These are phyloP conservation scores for Monomorium pharaonis DNA, from an alignment of 1,140 invertebrate species.

Conservation along the genomic window DNA sequence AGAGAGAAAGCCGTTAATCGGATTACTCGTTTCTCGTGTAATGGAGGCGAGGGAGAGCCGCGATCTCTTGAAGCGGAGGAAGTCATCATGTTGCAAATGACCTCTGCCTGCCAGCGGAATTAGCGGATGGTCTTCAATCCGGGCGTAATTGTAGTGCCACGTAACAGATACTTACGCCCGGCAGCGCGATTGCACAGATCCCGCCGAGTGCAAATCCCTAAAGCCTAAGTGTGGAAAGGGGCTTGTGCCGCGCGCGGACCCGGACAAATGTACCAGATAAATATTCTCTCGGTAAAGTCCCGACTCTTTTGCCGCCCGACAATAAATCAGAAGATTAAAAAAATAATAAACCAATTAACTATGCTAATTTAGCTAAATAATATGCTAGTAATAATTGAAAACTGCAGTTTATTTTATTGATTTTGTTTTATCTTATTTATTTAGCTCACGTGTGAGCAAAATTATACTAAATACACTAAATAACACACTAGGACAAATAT, in stretches of 20 bases:
- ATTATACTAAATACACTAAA: too few relatives aligned
- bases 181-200: constrained; percentile 55
- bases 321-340: not conserved
- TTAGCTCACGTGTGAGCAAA: too few relatives aligned
- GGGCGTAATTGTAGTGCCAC: constrained; percentile 67
- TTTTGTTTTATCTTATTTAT: too few relatives aligned
- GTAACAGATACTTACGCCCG: constrained; percentile 72
- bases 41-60: constrained; percentile 53
- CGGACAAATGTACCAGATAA: not conserved
- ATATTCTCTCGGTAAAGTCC: not conserved
- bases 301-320: not conserved
- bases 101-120: constrained; percentile 70
- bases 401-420: too few relatives aligned
- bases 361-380: too few relatives aligned
- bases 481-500: too few relatives aligned
- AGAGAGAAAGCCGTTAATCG: constrained; percentile 60
- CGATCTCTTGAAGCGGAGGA: constrained; percentile 50
- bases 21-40: constrained; percentile 64
- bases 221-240: constrained; percentile 59
- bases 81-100: constrained; percentile 73
- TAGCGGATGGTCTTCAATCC: constrained; percentile 71
- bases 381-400: too few relatives aligned
- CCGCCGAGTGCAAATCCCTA: constrained; percentile 42
- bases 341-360: not conserved
- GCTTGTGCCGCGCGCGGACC: not conserved